Conservation (phyloP, 2,113 vertebrate genomes). For the Muntiacus reevesi region DNA sequence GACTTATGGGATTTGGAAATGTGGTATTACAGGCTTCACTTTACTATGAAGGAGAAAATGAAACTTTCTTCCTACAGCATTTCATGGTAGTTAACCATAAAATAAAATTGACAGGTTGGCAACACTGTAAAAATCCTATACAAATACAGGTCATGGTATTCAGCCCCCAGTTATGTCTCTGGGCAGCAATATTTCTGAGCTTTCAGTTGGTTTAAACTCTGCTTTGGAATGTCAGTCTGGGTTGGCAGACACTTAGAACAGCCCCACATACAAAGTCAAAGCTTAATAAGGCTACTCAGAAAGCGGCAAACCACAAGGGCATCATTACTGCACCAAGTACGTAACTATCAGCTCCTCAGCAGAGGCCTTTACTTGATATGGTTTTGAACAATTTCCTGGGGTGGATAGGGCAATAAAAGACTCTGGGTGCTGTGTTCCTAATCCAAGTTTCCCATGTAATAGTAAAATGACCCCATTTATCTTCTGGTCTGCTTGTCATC, state of each 20-base stretch:
- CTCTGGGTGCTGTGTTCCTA: neutral
- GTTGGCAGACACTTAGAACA: neutral
- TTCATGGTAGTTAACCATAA: conserved; percentile 60
- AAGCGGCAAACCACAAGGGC: neutral
- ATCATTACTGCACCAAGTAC: neutral
- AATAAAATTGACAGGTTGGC: conserved; percentile 62
- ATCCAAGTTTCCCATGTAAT: neutral
- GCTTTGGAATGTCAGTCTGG: neutral
- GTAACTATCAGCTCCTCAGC: neutral
- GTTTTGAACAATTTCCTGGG: conserved; percentile 6
- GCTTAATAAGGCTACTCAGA: neutral
- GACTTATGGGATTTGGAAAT: conserved; percentile 5
- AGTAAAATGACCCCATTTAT: conserved; percentile 19
- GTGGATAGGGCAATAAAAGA: neutral
- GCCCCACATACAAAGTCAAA: neutral
- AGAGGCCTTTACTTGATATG: neutral
- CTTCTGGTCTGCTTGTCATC: neutral
- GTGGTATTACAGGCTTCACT: neutral
- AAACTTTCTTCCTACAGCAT: conserved; percentile 44
- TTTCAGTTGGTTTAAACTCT: conserved; percentile 59
- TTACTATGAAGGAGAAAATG: conserved; percentile 50
- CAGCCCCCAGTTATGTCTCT: conserved; percentile 28
- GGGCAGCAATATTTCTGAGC: conserved; percentile 23
- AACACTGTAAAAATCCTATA: conserved; percentile 47
- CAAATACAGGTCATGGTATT: conserved; percentile 47